Evolutionary conservation across 2,113 vertebrate genomes (phyloP), one percentile per base, ranked within the genome.

Genomic region (Anhinga rufa): DNA sequence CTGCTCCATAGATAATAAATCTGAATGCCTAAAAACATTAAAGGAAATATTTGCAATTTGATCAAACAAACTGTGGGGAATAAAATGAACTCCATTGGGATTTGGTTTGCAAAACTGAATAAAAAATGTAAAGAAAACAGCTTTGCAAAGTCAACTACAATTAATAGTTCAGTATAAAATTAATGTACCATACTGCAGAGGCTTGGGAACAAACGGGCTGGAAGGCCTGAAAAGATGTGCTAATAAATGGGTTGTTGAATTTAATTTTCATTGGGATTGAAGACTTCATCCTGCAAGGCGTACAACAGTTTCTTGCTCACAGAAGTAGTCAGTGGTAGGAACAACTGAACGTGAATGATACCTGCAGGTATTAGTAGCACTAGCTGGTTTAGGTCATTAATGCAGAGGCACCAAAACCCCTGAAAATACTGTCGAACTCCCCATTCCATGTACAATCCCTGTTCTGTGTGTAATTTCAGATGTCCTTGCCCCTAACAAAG

Each of bases 91-190:
- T 93, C 97, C 46, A 1, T 32, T 71, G 91, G 89, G 91, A 88
- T 2, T 54, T 9, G 10, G 20, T 93, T 90, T 88, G 84, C 2
- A 29, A 91, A 95, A 64, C 68, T 60, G 79, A 96, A 94, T 95
- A 85, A 83, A 90, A 90, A 91, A 80, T 77, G n/a, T 88, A 83
- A 85, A 86, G 94, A 74, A 92, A 95, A 91, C 71, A 95, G 87
- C 95, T 94, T 88, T 96, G 68, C 82, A 96, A 97, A 96, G 82
- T 95, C 96, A 97, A 96, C 91, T 95, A 36, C 89, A 96, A 92
- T 94, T 96, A 95, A 83, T 78, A 95, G 92, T 85, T 94, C 55
- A 29, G 84, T 75, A 51, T 88, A 60, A 96, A 95, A 93, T 91
- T 92, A 92, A 90, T 85, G 49, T 90, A 66, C n/a, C 57, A 1